phyloP scores from a whole-genome alignment of 2,797 vertebrate genomes.

The Ceryle rudis region DNA sequence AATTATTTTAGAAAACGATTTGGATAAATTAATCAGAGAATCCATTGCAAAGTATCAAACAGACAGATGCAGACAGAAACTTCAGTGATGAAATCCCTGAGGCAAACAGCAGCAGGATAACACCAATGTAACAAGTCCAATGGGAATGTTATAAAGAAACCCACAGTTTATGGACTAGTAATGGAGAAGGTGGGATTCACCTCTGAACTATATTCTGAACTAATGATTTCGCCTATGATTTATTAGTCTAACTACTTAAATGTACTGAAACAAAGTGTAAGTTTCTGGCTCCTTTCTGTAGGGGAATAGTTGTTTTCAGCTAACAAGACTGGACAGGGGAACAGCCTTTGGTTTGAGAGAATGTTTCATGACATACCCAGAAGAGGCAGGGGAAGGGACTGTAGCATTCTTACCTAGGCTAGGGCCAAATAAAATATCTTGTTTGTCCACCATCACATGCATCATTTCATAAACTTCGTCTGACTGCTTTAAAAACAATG shows the following conservation, averaged over 20 bases:
- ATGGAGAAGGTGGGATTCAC: not conserved
- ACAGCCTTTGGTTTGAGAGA: not conserved
- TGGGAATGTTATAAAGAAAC: not conserved
- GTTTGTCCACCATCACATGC: not conserved
- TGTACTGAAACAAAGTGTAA: not conserved
- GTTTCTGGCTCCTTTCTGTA: not conserved
- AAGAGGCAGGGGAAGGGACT: not conserved
- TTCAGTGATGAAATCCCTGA: not conserved
- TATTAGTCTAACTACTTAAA: not conserved
- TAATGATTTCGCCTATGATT: not conserved
- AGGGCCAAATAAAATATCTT: not conserved
- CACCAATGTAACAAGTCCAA: not conserved
- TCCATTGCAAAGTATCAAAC: not conserved
- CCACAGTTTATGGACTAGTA: not conserved
- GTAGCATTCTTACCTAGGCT: not conserved
- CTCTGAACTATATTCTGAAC: not conserved
- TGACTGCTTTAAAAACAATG: not conserved
- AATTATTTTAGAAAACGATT: not conserved
- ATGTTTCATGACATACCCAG: not conserved
- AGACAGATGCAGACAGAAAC: not conserved
- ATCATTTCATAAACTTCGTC: not conserved
- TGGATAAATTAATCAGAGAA: not conserved
- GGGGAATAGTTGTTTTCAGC: not conserved
- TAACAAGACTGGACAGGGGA: not conserved
- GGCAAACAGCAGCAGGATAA: not conserved